Evolutionary conservation across 2,113 vertebrate genomes (phyloP).

Genomic region (Sinocyclocheilus grahami): DNA sequence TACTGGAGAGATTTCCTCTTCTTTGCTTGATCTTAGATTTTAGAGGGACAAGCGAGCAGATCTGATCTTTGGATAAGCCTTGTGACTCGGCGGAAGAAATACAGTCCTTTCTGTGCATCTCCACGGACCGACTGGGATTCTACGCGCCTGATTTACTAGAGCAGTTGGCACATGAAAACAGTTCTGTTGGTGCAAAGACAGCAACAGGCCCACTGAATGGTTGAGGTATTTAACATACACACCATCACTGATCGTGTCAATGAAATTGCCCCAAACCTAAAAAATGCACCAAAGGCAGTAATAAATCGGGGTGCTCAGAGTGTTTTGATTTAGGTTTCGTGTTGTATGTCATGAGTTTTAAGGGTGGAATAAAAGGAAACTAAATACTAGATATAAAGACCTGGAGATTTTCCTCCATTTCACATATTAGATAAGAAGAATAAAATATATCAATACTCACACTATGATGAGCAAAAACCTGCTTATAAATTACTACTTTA

Average conservation of each 20-base stretch:
- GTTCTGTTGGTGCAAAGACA: background rate
- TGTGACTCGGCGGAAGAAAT: constrained; percentile 39
- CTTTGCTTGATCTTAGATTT: constrained; percentile 83
- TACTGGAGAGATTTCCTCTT: constrained; percentile 84
- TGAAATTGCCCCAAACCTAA: background rate
- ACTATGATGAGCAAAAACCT: constrained; percentile 74
- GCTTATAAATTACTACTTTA: constrained; percentile 87
- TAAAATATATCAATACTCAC: constrained; percentile 65
- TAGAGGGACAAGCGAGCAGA: constrained; percentile 76
- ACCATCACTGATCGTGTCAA: background rate
- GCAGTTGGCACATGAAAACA: constrained; percentile 30
- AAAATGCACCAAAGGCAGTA: constrained; percentile 23
- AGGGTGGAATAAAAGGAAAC: constrained; percentile 46
- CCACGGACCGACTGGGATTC: constrained; percentile 46
- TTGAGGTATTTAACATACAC: background rate
- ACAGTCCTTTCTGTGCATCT: constrained; percentile 34
- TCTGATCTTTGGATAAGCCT: constrained; percentile 70
- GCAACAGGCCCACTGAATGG: background rate
- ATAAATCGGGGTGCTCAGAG: background rate
- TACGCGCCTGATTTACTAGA: constrained; percentile 29
- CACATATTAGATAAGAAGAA: constrained; percentile 75
- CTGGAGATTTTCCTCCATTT: constrained; percentile 76
- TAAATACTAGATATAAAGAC: constrained; percentile 63
- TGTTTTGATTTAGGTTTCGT: constrained; percentile 1
- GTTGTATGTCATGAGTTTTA: constrained; percentile 40